A percentile compares a stretch with the other conserved stretches of the same genome.
phyloP scores from a whole-genome alignment of 2,113 vertebrate species.

The Gadus macrocephalus region DNA sequence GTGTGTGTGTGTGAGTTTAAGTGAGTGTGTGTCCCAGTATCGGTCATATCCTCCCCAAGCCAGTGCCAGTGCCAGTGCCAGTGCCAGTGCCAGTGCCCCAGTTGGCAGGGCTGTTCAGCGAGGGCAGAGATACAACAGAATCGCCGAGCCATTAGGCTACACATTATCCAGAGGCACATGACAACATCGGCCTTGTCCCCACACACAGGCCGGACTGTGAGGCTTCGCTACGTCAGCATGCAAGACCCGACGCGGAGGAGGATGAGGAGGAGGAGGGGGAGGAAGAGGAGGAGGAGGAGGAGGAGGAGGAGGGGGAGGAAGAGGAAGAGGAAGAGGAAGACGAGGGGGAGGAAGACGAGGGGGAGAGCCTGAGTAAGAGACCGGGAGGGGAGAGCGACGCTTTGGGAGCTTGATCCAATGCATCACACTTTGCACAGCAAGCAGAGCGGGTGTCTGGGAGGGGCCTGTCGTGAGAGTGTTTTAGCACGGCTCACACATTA shows the following conservation, averaged over 20 bases:
- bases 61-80: conserved; percentile 40
- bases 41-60: conserved; percentile 21
- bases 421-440: conserved; percentile 63
- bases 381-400: conserved; percentile 18
- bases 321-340: conserved; percentile 41
- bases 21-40: not conserved
- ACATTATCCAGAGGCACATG: conserved; percentile 56
- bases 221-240: conserved; percentile 31
- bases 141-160: conserved; percentile 45
- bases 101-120: conserved; percentile 50
- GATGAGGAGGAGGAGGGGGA: conserved; percentile 35
- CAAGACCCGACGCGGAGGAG: conserved; percentile 35
- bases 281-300: conserved; percentile 36
- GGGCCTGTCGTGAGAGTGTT: conserved; percentile 45
- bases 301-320: conserved; percentile 35
- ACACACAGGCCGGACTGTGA: conserved; percentile 50
- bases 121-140: conserved; percentile 44
- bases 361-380: conserved; percentile 33
- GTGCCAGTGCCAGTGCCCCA: conserved; percentile 43
- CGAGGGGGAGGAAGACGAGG: conserved; percentile 24
- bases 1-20: not conserved
- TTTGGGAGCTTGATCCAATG: conserved; percentile 55
- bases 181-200: conserved; percentile 68
- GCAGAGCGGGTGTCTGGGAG: conserved; percentile 55
- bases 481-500: conserved; percentile 35